Percentiles rank a stretch among this genome's conserved stretches.
Evolutionary conservation across 2,888 invertebrate genomes (phyloP).

Genomic region (Athalia cordata): DNA sequence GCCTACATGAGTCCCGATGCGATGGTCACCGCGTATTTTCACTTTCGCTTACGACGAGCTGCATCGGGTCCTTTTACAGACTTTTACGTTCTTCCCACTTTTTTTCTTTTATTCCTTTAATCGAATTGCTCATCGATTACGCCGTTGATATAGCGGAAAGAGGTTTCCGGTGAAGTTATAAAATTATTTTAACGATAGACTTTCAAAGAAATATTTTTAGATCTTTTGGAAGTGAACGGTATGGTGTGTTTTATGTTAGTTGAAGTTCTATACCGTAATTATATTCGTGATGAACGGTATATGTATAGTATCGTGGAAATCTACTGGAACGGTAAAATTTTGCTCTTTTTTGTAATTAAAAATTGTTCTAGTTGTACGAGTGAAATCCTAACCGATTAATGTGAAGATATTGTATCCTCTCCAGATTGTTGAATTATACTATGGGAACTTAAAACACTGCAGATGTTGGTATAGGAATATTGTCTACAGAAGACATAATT

Average conservation of each 20-base stretch:
- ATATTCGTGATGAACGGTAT: too few species aligned
- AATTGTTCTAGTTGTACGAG: too few species aligned
- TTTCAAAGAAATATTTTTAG: background rate
- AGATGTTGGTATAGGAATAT: background rate
- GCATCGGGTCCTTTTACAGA: background rate
- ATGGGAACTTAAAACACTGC: background rate
- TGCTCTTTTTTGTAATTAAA: too few species aligned
- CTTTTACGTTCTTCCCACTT: constrained; percentile 22
- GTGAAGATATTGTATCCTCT: too few species aligned
- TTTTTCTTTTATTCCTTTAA: background rate
- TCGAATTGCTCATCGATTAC: background rate
- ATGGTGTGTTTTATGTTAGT: too few species aligned
- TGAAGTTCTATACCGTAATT: too few species aligned
- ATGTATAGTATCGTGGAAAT: too few species aligned
- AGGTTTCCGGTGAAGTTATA: background rate
- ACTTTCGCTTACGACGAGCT: constrained; percentile 26
- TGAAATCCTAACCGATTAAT: too few species aligned
- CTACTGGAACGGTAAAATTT: too few species aligned
- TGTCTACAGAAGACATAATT: background rate
- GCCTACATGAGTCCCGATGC: constrained; percentile 25
- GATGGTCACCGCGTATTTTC: background rate
- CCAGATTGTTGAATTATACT: too few species aligned
- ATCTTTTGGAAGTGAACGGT: background rate
- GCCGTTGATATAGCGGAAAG: background rate
- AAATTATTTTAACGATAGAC: background rate